Percentiles rank a stretch among this genome's conserved stretches.
Conservation (phyloP, 2,797 vertebrate species). For the Zalophus californianus region DNA sequence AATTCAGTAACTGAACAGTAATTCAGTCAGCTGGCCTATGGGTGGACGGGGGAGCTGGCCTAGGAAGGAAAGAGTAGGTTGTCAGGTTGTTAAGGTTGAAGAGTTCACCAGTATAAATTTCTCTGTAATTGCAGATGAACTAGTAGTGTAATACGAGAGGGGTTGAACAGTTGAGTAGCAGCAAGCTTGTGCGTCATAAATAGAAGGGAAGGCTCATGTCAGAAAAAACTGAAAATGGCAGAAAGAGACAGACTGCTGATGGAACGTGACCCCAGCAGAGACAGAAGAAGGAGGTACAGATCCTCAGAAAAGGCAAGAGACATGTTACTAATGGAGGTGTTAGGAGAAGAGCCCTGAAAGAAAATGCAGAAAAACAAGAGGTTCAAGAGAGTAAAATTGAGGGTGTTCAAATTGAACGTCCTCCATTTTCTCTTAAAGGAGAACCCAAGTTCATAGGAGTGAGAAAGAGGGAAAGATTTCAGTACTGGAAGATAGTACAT, state of each 20-base stretch:
- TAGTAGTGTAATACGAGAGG: not conserved
- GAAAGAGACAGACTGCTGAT: not conserved
- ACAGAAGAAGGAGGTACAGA: not conserved
- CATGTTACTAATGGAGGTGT: not conserved
- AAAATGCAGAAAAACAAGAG: not conserved
- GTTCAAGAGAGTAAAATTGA: not conserved
- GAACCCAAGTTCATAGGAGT: not conserved
- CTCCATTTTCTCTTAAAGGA: not conserved
- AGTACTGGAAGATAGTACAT: not conserved
- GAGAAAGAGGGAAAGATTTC: not conserved
- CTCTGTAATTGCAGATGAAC: not conserved
- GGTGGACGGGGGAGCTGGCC: not conserved
- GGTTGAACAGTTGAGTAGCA: not conserved
- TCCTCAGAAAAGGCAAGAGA: not conserved
- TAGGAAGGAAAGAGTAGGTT: not conserved
- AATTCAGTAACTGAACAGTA: too few relatives aligned
- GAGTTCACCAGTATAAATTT: not conserved
- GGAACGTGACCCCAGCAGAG: not conserved
- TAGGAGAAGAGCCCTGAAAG: not conserved
- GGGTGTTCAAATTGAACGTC: not conserved
- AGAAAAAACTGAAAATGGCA: not conserved
- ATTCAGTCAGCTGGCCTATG: not conserved
- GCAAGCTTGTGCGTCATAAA: not conserved
- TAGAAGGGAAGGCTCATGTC: not conserved
- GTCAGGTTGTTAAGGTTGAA: not conserved